These are phyloP conservation scores for Raphicerus campestris DNA, from an alignment of 2,113 vertebrate species.

Conservation along the genomic window DNA sequence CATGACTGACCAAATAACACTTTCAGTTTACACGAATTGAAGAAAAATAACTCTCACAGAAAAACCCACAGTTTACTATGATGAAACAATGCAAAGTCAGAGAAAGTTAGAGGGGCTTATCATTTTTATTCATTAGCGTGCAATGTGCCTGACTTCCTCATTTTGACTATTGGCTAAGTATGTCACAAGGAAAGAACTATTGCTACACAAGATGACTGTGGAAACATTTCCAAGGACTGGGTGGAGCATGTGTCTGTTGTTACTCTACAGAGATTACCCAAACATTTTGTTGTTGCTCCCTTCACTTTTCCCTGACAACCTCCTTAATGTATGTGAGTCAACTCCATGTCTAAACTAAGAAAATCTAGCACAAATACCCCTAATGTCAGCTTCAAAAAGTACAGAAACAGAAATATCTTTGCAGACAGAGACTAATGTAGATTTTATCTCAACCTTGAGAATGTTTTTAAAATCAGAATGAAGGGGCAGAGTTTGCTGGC, in stretches of 20 bases:
- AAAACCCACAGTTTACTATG: not conserved
- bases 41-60: not conserved
- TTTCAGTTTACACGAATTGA: not conserved
- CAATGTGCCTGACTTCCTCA: not conserved
- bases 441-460: not conserved
- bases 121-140: not conserved
- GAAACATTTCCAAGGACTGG: not conserved
- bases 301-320: not conserved
- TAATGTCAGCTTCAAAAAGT: not conserved
- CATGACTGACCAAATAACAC: not conserved
- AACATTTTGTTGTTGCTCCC: not conserved
- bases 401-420: not conserved
- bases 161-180: not conserved
- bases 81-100: not conserved
- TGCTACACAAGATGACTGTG: not conserved
- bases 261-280: not conserved
- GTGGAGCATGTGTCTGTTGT: not conserved
- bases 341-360: not conserved
- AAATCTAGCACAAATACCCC: not conserved
- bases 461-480: not conserved
- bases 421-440: not conserved
- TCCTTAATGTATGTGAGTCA: not conserved
- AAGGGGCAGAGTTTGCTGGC: not conserved
- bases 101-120: not conserved
- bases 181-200: not conserved